phyloP scores from a whole-genome alignment of 2,888 invertebrate species.

The Noctua janthina region DNA sequence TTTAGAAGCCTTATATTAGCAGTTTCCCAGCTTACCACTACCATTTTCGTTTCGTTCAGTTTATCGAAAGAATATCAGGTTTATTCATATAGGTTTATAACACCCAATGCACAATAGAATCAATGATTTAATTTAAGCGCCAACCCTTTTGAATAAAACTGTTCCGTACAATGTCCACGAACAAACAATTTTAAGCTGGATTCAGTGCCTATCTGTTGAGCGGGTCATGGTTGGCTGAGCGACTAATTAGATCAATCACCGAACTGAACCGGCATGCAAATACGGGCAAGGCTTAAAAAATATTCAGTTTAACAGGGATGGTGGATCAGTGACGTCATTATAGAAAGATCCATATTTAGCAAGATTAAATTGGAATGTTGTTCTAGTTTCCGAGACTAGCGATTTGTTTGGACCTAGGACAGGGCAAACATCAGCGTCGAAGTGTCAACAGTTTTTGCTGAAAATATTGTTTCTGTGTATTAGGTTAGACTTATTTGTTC shows the following conservation, averaged over 20 bases:
- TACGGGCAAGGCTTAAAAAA: slow-evolving; percentile 50
- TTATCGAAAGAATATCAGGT: neutral
- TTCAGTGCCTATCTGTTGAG: slow-evolving; percentile 49
- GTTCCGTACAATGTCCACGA: neutral
- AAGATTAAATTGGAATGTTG: neutral
- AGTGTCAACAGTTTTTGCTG: neutral
- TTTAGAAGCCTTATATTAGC: no score
- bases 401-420: neutral
- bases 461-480: slow-evolving; percentile 19
- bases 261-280: slow-evolving; percentile 59
- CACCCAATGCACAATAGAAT: neutral
- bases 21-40: neutral
- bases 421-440: no score
- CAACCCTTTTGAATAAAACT: neutral
- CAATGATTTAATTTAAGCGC: neutral
- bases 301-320: slow-evolving; percentile 2
- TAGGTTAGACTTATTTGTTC: slow-evolving; percentile 14
- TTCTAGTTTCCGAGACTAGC: neutral
- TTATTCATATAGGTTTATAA: neutral
- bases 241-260: slow-evolving; percentile 73
- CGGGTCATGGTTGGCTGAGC: slow-evolving; percentile 66
- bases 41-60: neutral
- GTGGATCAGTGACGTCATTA: slow-evolving; percentile 7
- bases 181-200: slow-evolving; percentile 52
- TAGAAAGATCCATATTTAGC: neutral